Base-by-base conservation (phyloP, 2,113 vertebrate species). In the Diphyllodes magnificus region DNA sequence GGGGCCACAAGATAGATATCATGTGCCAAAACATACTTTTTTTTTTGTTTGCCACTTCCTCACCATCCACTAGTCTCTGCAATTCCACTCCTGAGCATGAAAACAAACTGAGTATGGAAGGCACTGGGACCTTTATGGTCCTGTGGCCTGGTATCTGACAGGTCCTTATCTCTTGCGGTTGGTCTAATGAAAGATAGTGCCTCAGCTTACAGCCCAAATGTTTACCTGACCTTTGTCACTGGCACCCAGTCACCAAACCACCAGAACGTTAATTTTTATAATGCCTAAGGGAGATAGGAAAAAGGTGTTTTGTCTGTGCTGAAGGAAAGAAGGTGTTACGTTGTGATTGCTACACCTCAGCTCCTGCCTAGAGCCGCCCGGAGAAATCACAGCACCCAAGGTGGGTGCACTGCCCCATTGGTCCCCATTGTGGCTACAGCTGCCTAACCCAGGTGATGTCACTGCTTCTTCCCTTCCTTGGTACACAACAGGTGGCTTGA, bases 141-240 rank as follows among this genome's bases (percentile, higher is more conserved):
- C 42, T 3, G 5, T 22, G 31, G 30, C 19, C 39, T 91, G 33
- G 15, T 94, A 44, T 94, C 82, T 85, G 16, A 61, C 25, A 56
- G 40, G 71, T 68, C 54, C n/a, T 95, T 93, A 92, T 88, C 79
- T 94, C 80, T 60, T 63, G 90, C 15, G 0, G 85, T 94, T 6
- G 25, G 45, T 78, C 35, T 90, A 83, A 71, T 21, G 69, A 73
- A 90, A 93, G 71, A 66, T 63, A 81, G 27, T 30, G 60, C 80
- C 51, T 77, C 72, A 66, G 20, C 56, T 83, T 78, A 73, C 39
- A 86, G 51, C 68, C 75, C 31, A 76, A 56, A 25, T 68, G 66
- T 83, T 91, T 93, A 88, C 40, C 81, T 89, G 82, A 91, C 59
- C 57, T 93, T 91, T 70, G 80, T 90, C 61, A 49, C 82, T 81